Evolutionary conservation across 2,113 vertebrate genomes (phyloP), one percentile per base, ranked within the genome.

Genomic region (Tichodroma muraria): DNA sequence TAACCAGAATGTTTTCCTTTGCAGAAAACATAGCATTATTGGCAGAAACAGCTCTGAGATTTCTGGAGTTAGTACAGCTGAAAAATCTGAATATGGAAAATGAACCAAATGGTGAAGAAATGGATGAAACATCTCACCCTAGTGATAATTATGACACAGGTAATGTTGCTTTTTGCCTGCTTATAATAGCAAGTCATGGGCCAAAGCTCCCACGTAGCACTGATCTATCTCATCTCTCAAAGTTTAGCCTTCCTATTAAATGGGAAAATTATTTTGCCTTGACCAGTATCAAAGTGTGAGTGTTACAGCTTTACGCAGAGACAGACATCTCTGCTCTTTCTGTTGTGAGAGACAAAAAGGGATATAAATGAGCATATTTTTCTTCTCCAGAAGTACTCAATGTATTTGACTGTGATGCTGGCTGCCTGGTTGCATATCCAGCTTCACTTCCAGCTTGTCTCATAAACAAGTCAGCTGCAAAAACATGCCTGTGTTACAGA

Each of bases 61-160:
- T 99, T 97, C 96, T 99, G 94, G 99, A 99, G 96, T 87, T 99
- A 94, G 99, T 99, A 25, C 99, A 99, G 95, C 98, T 99, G 76
- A 99, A 99, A 98, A 99, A 99, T 71, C 97, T 99, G 63, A 99
- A 98, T 94, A 98, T 98, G 66, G 99, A 99, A 97, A 99, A 98
- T 77, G 99, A 99, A 40, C 93, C 98, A 54, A 98, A 97, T 52
- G 98, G 98, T 60, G 99, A 99, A 97, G 99, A 99, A 94, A 96
- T 93, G 2, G 99, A 99, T 97, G 99, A 99, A 89, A 96, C 94
- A 3, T 98, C 98, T 38, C 99, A 98, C 73, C 98, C 98, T 59
- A 99, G 98, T 88, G 99, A 99, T 82, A 99, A 99, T 96, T 99
- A 99, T 49, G 99, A 99, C 97, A 99, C 99, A 88, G 99, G 99